These are phyloP conservation scores for Nestor notabilis DNA, from an alignment of 2,113 vertebrate species.

Conservation along the genomic window DNA sequence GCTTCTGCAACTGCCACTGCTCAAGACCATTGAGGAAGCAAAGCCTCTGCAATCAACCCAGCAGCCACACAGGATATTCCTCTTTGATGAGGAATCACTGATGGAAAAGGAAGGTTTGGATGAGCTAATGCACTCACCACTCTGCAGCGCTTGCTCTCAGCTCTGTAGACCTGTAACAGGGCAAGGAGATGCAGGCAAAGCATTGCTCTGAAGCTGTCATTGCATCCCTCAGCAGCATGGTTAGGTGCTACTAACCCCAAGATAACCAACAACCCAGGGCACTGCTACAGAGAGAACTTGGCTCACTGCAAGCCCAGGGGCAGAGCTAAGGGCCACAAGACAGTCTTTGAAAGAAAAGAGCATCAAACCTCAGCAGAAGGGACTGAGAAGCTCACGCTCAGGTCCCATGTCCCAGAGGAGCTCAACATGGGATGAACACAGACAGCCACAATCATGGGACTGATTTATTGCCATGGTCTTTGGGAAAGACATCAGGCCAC, in stretches of 20 bases:
- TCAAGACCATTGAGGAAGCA: not conserved
- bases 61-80: not conserved
- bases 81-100: not conserved
- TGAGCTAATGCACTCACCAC: not conserved
- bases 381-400: not conserved
- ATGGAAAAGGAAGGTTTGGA: not conserved
- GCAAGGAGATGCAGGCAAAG: not conserved
- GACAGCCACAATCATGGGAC: not conserved
- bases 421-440: fast-evolving
- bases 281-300: not conserved
- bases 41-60: not conserved
- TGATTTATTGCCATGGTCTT: not conserved
- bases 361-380: not conserved
- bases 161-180: fast-evolving
- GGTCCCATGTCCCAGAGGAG: not conserved
- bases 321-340: not conserved
- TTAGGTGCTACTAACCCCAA: not conserved
- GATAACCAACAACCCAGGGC: not conserved
- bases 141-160: not conserved
- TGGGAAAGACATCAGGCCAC: not conserved
- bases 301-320: not conserved
- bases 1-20: not conserved
- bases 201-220: not conserved
- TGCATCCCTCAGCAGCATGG: not conserved
- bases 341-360: not conserved